Base-by-base conservation (phyloP, 2,888 invertebrate species). In the Hydraecia micacea region DNA sequence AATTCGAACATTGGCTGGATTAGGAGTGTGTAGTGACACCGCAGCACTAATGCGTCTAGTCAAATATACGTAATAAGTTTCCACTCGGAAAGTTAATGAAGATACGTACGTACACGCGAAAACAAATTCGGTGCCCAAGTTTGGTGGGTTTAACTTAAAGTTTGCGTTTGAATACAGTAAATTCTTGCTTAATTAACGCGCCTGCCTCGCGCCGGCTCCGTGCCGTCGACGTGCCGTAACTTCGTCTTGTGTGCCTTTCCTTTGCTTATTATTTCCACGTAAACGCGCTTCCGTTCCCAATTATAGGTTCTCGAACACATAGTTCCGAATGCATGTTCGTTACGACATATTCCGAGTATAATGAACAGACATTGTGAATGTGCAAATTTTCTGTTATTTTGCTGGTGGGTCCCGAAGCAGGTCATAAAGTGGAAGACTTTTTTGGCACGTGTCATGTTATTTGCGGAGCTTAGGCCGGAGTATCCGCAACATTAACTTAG, bases 161-260 rank as follows among this genome's bases (percentile, higher is more conserved):
- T 95, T 95, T 91, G 91, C 91, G 92, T 93, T 95, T 93, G 95
- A 95, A 95, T 95, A 95, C 94, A 93, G 93, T 92, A 92, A 92
- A 95, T 94, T 94, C 93, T 93, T 94, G 94, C 92, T 94, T 96
- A 96, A 96, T 96, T 96, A 95, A 93, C 94, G 93, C 92, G 91
- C 92, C 91, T 89, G 88, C 87, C 86, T 86, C 87, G 81, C 84
- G 85, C 81, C 84, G 84, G 86, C 89, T 90, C 89, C 89, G 87
- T 88, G 78, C 75, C 85, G 87, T 79, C 75, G 72, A 81, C 87
- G 80, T 86, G 83, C 84, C 79, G 89, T 89, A 92, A 92, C 91
- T 92, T 91, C 84, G 85, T 87, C 89, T 88, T 91, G 90, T 90
- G 86, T 90, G 90, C 87, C 83, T 89, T 91, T 89, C 89, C 90